These are phyloP conservation scores for Etheostoma cragini DNA, from an alignment of 2,113 vertebrate genomes.

Conservation along the genomic window DNA sequence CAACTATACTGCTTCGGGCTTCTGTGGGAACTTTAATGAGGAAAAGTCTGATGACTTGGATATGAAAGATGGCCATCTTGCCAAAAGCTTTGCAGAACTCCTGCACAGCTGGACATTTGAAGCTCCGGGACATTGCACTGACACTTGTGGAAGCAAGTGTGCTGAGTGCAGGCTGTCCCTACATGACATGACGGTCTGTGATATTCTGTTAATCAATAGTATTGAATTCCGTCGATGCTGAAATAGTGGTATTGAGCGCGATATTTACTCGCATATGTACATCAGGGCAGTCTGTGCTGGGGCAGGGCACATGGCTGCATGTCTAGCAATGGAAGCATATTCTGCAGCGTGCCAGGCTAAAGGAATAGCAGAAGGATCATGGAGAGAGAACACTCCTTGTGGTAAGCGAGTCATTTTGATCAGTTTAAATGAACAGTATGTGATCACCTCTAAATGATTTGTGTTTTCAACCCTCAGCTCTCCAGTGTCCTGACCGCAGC, in stretches of 20 bases:
- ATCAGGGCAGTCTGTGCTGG: slow-evolving; percentile 40
- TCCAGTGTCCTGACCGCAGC: slow-evolving; percentile 69
- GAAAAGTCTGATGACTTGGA: slow-evolving; percentile 67
- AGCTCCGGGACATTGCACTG: slow-evolving; percentile 26
- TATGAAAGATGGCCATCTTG: neutral
- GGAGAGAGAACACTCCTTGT: slow-evolving; percentile 38
- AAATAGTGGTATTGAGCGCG: slow-evolving; percentile 16
- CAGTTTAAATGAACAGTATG: neutral
- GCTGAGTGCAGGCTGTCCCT: slow-evolving; percentile 11
- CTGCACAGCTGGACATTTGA: slow-evolving; percentile 52
- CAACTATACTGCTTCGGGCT: slow-evolving; percentile 61
- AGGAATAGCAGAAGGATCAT: slow-evolving; percentile 32
- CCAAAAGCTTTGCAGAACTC: slow-evolving; percentile 35
- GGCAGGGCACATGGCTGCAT: slow-evolving; percentile 7
- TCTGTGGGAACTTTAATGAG: slow-evolving; percentile 80
- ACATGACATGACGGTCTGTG: slow-evolving; percentile 3
- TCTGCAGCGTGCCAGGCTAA: slow-evolving; percentile 35
- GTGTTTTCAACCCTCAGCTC: slow-evolving; percentile 48
- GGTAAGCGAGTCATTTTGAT: slow-evolving; percentile 13
- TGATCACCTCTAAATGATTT: neutral
- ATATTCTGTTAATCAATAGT: slow-evolving; percentile 30
- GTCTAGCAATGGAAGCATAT: slow-evolving; percentile 46
- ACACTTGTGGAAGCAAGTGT: slow-evolving; percentile 24
- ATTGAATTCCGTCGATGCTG: slow-evolving; percentile 34
- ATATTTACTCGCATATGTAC: slow-evolving; percentile 39